Evolutionary conservation across 1,140 invertebrate species (phyloP), one percentile per base, ranked within the genome.

Genomic region (Diachasma alloeum): DNA sequence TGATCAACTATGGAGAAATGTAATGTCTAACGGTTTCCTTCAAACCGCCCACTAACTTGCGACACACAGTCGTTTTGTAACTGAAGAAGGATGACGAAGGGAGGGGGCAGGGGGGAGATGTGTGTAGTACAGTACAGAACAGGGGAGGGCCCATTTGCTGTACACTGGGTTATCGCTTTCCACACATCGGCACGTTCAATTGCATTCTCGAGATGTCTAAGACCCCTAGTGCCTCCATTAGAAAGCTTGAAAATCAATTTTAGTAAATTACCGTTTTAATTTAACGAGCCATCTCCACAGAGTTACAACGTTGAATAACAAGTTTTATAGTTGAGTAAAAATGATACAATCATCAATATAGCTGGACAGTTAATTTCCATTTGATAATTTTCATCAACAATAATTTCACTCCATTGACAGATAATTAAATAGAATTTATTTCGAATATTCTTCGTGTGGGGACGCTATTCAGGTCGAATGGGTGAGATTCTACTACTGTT

Each of bases 121-220:
- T 6, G 36, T 19, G 39, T 15, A 44, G n/a, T 37, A 69, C 37
- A 44, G n/a, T n/a, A 69, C 37, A 44, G 39, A 48, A 71, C 5
- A 31, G 59, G 59, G 26, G 59, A 26, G 22, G 22, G 59, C 26
- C 26, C 9, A 26, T 26, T 15, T 66, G 22, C 26, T 66, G 22
- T 10, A 66, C 36, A 37, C n/a, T 68, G 11, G 46, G 22, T 75
- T 75, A 75, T 75, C 74, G 74, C 48, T 70, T 69, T 46, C 67
- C 48, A 70, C 46, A 70, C 67, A 75, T 75, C 74, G 74, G 74
- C 74, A 75, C 67, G 67, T 75, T 75, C 74, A 75, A 75, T 75
- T 75, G 74, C 74, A 75, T 75, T 75, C 74, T 67, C 67, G 44
- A 31, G 66, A 75, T 75, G 74, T 75, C 66, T 68, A 68, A 46